Evolutionary conservation across 1,140 invertebrate species (phyloP).

Genomic region (Berghia stephanieae): DNA sequence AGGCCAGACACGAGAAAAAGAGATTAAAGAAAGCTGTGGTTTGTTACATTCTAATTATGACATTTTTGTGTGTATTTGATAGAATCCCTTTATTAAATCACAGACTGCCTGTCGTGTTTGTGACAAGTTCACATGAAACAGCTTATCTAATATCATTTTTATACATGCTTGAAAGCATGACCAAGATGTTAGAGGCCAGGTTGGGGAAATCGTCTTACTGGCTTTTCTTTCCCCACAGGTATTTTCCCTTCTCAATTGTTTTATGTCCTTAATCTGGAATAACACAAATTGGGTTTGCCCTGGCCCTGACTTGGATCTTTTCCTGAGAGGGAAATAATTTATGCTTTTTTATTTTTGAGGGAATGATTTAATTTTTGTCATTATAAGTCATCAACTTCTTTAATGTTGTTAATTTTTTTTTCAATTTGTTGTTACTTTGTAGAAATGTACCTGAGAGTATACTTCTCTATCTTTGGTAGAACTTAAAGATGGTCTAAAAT

Average conservation of each 20-base stretch:
- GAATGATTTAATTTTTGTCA: not conserved
- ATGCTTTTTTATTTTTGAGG: not conserved
- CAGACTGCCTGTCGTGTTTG: not conserved
- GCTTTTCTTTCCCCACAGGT: not conserved
- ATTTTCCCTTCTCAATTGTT: not conserved
- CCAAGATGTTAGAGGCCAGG: no score
- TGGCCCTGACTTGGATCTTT: not conserved
- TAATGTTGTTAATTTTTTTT: not conserved
- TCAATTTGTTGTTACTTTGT: no score
- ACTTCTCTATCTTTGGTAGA: no score
- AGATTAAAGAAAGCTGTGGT: slow-evolving; percentile 60
- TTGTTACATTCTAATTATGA: no score
- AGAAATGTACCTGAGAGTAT: no score
- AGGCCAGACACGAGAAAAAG: slow-evolving; percentile 61
- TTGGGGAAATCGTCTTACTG: no score
- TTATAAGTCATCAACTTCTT: not conserved
- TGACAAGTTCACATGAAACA: not conserved
- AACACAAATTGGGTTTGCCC: not conserved
- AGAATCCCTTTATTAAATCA: not conserved
- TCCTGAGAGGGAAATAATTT: not conserved
- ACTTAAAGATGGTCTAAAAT: no score
- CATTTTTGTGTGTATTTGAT: not conserved
- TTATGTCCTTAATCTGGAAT: not conserved
- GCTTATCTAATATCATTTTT: not conserved
- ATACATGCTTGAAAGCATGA: not conserved